Base-by-base conservation (phyloP, 2,888 invertebrate genomes). In the Tanytarsus gracilentus region DNA sequence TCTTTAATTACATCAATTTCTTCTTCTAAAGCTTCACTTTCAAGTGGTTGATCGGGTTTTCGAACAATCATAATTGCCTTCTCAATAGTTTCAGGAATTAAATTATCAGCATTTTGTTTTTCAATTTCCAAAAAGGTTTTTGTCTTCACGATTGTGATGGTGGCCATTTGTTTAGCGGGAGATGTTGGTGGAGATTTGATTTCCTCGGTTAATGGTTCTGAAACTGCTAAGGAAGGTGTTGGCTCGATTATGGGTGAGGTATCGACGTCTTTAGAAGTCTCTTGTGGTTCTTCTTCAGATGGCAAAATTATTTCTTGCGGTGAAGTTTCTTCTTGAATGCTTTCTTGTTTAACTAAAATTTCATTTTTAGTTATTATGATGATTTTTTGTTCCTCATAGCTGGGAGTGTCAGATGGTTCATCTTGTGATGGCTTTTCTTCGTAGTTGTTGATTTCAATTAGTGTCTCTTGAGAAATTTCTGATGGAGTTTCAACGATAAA, bases 131-230 rank as follows among this genome's bases (percentile, higher is more conserved):
- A 30, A 25, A 51, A 50, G 5, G 51, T 61, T 44, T 39, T 39
- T n/a, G 51, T 61, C 36, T 61, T 61, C 4, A 40, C 52, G 9
- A 51, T 40, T 16, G 50, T 61, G 27, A 61, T 52, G 1, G 51
- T 40, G 6, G 51, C 52, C 3, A 23, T 30, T 29, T 48, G 60
- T 23, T n/a, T n/a, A 16, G 49, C 7, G 21, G 56, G 68, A 3
- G 66, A 67, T 8, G 69, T 68, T 0, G 68, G 26, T n/a, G 56
- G 65, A 44, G 66, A 66, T 9, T 56, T 44, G 3, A 4, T 23
- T 23, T 44, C 18, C 11, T 44, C 18, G 9, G 8, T 21, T 4
- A 11, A 4, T 44, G 1, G 9, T 44, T 44, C 8, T 44, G 36
- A 33, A 11, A 11, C 21, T 3, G 39, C 23, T 23, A 11, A n/a